phyloP scores from a whole-genome alignment of 1,140 invertebrate genomes.

The Procambarus virginalis region DNA sequence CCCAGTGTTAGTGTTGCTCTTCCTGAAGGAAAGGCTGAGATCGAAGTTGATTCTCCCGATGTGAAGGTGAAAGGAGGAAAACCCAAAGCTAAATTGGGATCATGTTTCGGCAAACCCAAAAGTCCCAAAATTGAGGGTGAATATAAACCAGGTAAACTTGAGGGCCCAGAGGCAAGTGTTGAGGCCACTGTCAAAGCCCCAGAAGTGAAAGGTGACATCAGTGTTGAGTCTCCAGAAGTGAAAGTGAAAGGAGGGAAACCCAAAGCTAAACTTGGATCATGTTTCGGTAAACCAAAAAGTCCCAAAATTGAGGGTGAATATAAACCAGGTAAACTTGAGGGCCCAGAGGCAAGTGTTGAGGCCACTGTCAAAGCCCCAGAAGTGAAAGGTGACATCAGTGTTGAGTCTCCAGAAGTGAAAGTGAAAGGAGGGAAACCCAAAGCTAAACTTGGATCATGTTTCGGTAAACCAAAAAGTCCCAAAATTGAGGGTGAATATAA shows the following conservation, averaged over 20 bases:
- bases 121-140: slow-evolving; percentile 31
- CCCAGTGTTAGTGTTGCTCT: slow-evolving; percentile 15
- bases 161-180: slow-evolving; percentile 7
- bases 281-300: slow-evolving; percentile 16
- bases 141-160: slow-evolving; percentile 42
- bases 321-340: slow-evolving; percentile 30
- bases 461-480: slow-evolving; percentile 45
- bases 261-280: slow-evolving; percentile 37
- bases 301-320: slow-evolving; percentile 26
- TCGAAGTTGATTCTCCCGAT: slow-evolving; percentile 31
- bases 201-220: slow-evolving; percentile 23
- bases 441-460: slow-evolving; percentile 51
- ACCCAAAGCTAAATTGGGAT: slow-evolving; percentile 48
- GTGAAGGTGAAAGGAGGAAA: slow-evolving; percentile 44
- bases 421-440: slow-evolving; percentile 49
- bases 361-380: too few relatives aligned
- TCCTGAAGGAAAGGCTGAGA: slow-evolving; percentile 11
- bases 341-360: too few relatives aligned
- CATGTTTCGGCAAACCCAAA: slow-evolving; percentile 58
- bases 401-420: slow-evolving; percentile 24
- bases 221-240: background rate
- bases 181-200: slow-evolving; percentile 19
- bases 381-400: too few relatives aligned
- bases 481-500: slow-evolving; percentile 55
- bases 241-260: slow-evolving; percentile 25